Base-by-base conservation (phyloP, 2,797 vertebrate species). In the Syndactyla subalaris region DNA sequence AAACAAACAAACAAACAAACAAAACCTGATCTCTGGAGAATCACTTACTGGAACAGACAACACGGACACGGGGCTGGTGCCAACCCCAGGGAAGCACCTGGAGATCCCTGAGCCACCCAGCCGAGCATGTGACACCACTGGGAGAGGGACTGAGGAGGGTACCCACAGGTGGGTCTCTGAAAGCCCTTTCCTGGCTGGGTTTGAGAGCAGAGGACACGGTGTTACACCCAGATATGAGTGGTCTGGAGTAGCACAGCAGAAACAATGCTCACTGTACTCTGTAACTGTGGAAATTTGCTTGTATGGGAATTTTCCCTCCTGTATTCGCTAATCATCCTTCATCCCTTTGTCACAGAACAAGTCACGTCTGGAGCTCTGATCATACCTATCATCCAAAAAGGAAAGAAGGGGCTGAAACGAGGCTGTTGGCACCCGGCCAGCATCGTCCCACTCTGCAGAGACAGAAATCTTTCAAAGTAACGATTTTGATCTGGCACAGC, bases 41-140 rank as follows among this genome's bases (percentile, higher is more conserved):
- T 14, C 29, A 2, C 38, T 10, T 23, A 5, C 3, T 6, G 24
- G 66, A 4, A 30, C 0, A 5, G 63, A 8, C 5, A 5, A 1
- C 4, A 15, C 0, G 21, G 66, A 4, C 5, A 5, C 0, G 18
- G 55, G 52, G 71, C 7, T 30, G 68, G 19, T 51, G 54, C 32
- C 36, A 2, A 2, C 21, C 18, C 55, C 48, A 19, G 65, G 43
- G 39, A 18, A 38, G 49, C 8, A 6, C 8, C 6, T 18, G 23
- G 36, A 9, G 51, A 19, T 9, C 10, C 1, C 17, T 39, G 4
- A 6, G 55, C 9, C 11, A 4, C 10, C 16, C 61, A 17, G 55
- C 41, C 3, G 1, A 9, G 80, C 8, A 0, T 1, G 4, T 8
- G 46, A 16, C 76, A 45, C 5, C 3, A 0, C 4, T 13, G 24